phyloP scores from a whole-genome alignment of 2,888 invertebrate species.

The Dasypolia templi region DNA sequence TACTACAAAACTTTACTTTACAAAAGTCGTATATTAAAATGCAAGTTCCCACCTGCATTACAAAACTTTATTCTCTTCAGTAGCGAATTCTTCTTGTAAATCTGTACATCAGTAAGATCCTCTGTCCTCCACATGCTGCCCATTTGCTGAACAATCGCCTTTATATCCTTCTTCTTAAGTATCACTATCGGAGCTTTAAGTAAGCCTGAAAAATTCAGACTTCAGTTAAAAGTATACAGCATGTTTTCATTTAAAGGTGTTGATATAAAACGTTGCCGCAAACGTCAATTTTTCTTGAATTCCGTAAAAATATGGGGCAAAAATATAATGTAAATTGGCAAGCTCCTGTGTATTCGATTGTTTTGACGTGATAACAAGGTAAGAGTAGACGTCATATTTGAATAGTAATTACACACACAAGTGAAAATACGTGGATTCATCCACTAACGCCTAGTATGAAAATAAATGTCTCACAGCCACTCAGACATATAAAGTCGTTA shows the following conservation, averaged over 20 bases:
- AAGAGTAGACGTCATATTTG: conserved; percentile 60
- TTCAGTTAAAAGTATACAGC: conserved; percentile 58
- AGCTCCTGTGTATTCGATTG: too few species aligned
- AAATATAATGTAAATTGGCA: too few species aligned
- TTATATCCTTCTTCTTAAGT: conserved; percentile 63
- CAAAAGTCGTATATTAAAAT: conserved; percentile 61
- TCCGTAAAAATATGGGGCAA: conserved; percentile 57
- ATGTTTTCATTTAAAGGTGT: conserved; percentile 61
- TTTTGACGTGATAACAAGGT: conserved; percentile 45
- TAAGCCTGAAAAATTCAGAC: conserved; percentile 63
- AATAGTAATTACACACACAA: conserved; percentile 55
- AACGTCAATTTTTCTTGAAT: conserved; percentile 65
- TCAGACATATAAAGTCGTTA: neutral
- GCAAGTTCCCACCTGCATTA: conserved; percentile 68
- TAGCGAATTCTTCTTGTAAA: conserved; percentile 69
- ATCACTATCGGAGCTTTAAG: conserved; percentile 65
- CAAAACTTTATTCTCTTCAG: conserved; percentile 71
- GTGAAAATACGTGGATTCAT: neutral
- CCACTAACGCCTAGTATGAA: too few species aligned
- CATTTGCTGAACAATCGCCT: conserved; percentile 62
- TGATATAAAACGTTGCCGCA: conserved; percentile 55
- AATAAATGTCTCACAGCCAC: neutral
- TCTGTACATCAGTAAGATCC: conserved; percentile 68
- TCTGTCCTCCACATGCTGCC: conserved; percentile 66
- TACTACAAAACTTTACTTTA: conserved; percentile 55